Evolutionary conservation across 2,797 vertebrate species (phyloP).

Genomic region (Notoglanidium macrostoma): DNA sequence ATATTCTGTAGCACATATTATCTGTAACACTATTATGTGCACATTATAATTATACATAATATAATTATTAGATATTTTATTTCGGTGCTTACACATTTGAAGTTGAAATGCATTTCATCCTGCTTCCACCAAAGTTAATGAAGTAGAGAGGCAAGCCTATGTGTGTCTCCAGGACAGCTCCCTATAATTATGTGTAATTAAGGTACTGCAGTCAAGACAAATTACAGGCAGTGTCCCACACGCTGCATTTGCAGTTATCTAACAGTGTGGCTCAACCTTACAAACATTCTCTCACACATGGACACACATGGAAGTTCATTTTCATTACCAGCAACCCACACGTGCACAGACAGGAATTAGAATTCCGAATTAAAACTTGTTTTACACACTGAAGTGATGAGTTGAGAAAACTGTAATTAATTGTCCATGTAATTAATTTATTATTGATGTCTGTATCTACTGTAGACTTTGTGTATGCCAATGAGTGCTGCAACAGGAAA

Average conservation of each 20-base stretch:
- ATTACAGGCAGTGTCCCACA: conserved; percentile 32
- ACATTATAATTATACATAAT: neutral
- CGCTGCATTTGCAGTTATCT: conserved; percentile 29
- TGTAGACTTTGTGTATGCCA: too few species aligned
- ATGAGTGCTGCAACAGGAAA: too few species aligned
- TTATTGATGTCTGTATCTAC: too few species aligned
- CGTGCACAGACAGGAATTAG: conserved; percentile 22
- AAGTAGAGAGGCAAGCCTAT: conserved; percentile 9
- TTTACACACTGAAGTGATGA: too few species aligned
- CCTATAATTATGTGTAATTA: conserved; percentile 57
- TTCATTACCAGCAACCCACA: neutral
- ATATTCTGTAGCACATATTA: neutral
- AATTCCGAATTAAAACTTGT: neutral
- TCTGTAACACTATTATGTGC: neutral
- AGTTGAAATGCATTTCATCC: conserved; percentile 5
- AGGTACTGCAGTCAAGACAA: conserved; percentile 42
- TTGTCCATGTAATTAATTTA: too few species aligned
- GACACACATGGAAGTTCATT: conserved; percentile 17
- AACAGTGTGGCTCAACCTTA: conserved; percentile 27
- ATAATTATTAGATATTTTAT: neutral
- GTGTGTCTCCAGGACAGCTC: conserved; percentile 14
- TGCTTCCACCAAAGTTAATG: conserved; percentile 35
- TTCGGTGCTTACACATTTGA: neutral
- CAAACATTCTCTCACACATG: conserved; percentile 11
- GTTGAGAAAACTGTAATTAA: too few species aligned